Base-by-base conservation (phyloP, 1,140 invertebrate genomes). In the Phthorimaea operculella region DNA sequence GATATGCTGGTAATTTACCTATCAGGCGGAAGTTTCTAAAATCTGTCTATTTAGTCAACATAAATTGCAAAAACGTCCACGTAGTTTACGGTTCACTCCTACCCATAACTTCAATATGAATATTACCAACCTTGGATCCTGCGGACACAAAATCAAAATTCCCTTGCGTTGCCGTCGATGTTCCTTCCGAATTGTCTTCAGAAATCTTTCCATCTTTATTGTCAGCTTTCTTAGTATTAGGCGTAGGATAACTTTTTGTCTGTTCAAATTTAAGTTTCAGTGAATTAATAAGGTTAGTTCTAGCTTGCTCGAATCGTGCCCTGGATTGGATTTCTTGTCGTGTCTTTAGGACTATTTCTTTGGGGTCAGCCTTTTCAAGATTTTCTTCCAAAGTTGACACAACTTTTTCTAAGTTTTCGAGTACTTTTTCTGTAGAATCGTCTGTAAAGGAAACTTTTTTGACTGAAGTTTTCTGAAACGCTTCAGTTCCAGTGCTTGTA, bases 171-270 rank as follows among this genome's bases (percentile, higher is more conserved):
- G 10, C 36, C 36, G 10, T 83, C 71, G 64, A 71, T 79, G 81
- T 80, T 81, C 74, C 77, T 77, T 80, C 74, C 68, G 70, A 72
- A 74, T 81, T 74, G 74, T 76, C 77, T 76, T 67, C 74, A 58
- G 62, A 73, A 63, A 70, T 72, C 64, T 72, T 73, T 57, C 62
- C 4, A 12, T 3, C 8, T n/a, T 39, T 39, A 39, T n/a, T 39
- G 36, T 39, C 36, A 39, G 10, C 36, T 39, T 2, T 39, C 10
- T 39, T 12, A 5, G 10, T 39, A 39, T 39, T 10, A 12, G 10
- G n/a, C 36, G 8, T 39, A 39, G 68, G 61, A 52, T 68, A 62
- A 65, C 64, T 65, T 68, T 64, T 68, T 45, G 49, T 16, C 28
- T 33, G 18, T 51, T 55, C 57, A 60, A 78, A 78, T 76, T 84